Evolutionary conservation across 2,797 vertebrate species (phyloP).

Genomic region (Euthynnus affinis): DNA sequence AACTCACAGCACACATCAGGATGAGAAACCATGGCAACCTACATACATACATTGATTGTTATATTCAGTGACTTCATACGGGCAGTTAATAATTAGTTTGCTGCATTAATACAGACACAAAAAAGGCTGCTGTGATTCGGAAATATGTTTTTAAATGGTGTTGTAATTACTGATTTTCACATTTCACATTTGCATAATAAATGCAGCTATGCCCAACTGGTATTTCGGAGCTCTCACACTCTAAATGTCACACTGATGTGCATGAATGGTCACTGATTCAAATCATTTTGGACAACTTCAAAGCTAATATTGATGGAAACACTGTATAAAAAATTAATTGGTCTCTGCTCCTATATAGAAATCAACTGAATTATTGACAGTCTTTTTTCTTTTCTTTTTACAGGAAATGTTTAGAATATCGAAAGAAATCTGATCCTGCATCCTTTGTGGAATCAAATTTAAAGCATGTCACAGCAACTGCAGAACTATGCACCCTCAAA

Average conservation of each 20-base stretch:
- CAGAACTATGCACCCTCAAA: not conserved
- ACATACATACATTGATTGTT: constrained; percentile 58
- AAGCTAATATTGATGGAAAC: constrained; percentile 47
- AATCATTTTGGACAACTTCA: constrained; percentile 39
- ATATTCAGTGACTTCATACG: constrained; percentile 30
- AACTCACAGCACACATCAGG: constrained; percentile 43
- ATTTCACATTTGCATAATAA: constrained; percentile 58
- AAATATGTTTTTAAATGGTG: constrained; percentile 50
- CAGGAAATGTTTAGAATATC: not conserved
- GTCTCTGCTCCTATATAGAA: constrained; percentile 24
- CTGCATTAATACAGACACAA: constrained; percentile 30
- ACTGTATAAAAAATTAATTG: constrained; percentile 29
- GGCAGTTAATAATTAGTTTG: constrained; percentile 47
- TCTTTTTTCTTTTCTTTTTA: not conserved
- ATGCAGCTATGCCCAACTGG: constrained; percentile 20
- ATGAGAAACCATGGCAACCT: constrained; percentile 75
- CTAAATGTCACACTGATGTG: constrained; percentile 68
- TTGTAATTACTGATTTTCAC: constrained; percentile 53
- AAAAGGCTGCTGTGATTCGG: constrained; percentile 36
- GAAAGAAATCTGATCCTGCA: not conserved
- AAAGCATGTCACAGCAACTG: constrained; percentile 3
- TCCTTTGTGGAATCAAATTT: no score
- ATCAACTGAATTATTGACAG: not conserved
- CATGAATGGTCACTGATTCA: constrained; percentile 52
- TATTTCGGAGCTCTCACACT: constrained; percentile 44